Evolutionary conservation across 2,888 invertebrate species (phyloP).

Genomic region (Drosophila nr. perissopoda): DNA sequence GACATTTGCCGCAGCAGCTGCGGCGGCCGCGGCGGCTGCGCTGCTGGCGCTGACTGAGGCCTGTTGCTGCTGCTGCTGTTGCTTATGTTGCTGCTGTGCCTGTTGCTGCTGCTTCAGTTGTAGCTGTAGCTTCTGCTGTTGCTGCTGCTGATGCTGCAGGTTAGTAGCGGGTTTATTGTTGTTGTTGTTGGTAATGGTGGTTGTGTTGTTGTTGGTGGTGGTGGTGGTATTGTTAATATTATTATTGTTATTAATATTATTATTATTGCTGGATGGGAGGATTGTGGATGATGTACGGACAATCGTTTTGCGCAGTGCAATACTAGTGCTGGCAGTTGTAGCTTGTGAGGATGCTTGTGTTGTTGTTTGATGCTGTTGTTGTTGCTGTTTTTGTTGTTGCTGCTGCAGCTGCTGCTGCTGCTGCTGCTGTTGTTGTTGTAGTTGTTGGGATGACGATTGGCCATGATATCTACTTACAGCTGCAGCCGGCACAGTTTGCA

Average conservation of each 20-base stretch:
- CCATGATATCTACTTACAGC: constrained; percentile 92
- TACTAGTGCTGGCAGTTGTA: constrained; percentile 82
- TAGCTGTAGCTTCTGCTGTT: constrained; percentile 83
- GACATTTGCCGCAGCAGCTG: constrained; percentile 80
- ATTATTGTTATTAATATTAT: constrained; percentile 63
- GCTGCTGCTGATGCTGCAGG: constrained; percentile 83
- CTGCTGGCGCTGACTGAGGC: constrained; percentile 68
- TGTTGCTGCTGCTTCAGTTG: constrained; percentile 73
- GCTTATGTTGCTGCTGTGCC: constrained; percentile 75
- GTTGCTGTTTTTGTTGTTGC: constrained; percentile 37
- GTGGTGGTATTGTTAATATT: constrained; percentile 51
- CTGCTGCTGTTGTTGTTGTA: constrained; percentile 82
- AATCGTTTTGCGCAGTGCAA: constrained; percentile 87
- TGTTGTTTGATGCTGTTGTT: constrained; percentile 62
- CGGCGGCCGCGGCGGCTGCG: constrained; percentile 83
- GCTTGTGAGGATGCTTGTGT: constrained; percentile 69
- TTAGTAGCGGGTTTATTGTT: constrained; percentile 80
- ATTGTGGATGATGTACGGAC: constrained; percentile 83
- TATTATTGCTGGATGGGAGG: constrained; percentile 76
- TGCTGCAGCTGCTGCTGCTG: constrained; percentile 64
- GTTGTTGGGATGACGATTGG: constrained; percentile 87
- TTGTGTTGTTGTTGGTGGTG: constrained; percentile 62
- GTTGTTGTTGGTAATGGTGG: constrained; percentile 57
- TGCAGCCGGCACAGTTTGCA: constrained; percentile 94
- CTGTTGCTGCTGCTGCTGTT: constrained; percentile 83